Percentiles rank a stretch among this genome's conserved stretches.
Conservation (phyloP, 2,888 invertebrate genomes). For the Melinopterus prodromus region DNA sequence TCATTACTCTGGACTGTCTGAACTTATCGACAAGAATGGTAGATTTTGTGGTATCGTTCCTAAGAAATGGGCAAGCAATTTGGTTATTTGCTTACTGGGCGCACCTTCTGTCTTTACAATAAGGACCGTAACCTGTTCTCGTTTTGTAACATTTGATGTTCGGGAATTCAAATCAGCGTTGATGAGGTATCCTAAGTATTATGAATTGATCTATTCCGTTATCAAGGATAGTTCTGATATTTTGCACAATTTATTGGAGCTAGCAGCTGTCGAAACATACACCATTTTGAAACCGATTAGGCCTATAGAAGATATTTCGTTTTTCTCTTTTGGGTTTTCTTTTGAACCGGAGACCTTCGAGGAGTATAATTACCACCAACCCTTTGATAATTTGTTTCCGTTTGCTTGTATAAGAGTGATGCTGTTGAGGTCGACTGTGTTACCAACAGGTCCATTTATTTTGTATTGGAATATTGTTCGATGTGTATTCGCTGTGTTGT, state of each 20-base stretch:
- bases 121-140: slow-evolving; percentile 37
- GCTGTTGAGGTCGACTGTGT: slow-evolving; percentile 39
- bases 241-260: not conserved
- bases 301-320: slow-evolving; percentile 20
- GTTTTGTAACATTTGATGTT: slow-evolving; percentile 29
- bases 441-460: slow-evolving; percentile 41
- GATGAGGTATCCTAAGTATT: slow-evolving; percentile 28
- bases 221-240: slow-evolving; percentile 22
- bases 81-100: slow-evolving; percentile 25
- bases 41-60: slow-evolving; percentile 12
- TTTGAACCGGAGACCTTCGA: slow-evolving; percentile 36
- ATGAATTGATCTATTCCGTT: slow-evolving; percentile 15
- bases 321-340: slow-evolving; percentile 36
- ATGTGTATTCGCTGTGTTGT: slow-evolving; percentile 37
- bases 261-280: not conserved
- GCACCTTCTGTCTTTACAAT: slow-evolving; percentile 15
- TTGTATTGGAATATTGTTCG: slow-evolving; percentile 40
- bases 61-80: slow-evolving; percentile 22
- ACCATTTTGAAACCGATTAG: slow-evolving; percentile 13
- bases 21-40: slow-evolving; percentile 21
- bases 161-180: slow-evolving; percentile 21
- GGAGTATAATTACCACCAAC: slow-evolving; percentile 44
- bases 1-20: slow-evolving; percentile 15
- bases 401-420: slow-evolving; percentile 36
- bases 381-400: slow-evolving; percentile 39